These are phyloP conservation scores for Habrosyne pyritoides DNA, from an alignment of 2,888 invertebrate genomes.

Conservation along the genomic window DNA sequence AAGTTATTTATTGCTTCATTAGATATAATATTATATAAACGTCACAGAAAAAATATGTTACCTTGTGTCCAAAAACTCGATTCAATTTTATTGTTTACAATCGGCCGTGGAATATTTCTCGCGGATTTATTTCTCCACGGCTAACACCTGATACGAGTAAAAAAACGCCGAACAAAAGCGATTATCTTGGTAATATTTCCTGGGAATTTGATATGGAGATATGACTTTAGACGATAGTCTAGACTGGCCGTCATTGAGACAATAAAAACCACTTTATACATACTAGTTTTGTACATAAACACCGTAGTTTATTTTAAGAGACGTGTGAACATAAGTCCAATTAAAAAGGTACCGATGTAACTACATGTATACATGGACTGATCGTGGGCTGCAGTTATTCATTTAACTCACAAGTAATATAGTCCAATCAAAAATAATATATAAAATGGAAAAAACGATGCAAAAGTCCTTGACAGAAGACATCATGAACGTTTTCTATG, in stretches of 20 bases:
- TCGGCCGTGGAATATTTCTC: constrained; percentile 9
- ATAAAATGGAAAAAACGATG: not conserved
- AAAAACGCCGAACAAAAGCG: constrained; percentile 25
- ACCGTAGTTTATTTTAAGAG: constrained; percentile 47
- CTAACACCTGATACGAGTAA: constrained; percentile 21
- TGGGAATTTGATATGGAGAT: constrained; percentile 37
- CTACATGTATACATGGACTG: not conserved
- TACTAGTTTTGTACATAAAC: constrained; percentile 32
- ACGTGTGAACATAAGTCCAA: constrained; percentile 47
- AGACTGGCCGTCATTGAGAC: constrained; percentile 46
- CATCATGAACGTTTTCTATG: not conserved
- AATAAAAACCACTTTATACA: constrained; percentile 39
- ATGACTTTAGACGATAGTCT: constrained; percentile 27
- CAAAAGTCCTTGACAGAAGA: not conserved
- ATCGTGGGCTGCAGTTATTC: not conserved
- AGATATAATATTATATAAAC: not conserved
- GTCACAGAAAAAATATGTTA: not conserved
- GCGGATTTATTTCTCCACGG: constrained; percentile 22
- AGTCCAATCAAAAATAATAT: not conserved
- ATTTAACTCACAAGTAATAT: not conserved
- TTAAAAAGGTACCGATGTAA: constrained; percentile 8
- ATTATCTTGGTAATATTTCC: constrained; percentile 33
- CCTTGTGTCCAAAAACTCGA: not conserved
- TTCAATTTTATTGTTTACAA: not conserved
- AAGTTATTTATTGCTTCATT: not conserved